These are phyloP conservation scores for Latrodectus geometricus DNA, from an alignment of 1,140 invertebrate species.

Conservation along the genomic window DNA sequence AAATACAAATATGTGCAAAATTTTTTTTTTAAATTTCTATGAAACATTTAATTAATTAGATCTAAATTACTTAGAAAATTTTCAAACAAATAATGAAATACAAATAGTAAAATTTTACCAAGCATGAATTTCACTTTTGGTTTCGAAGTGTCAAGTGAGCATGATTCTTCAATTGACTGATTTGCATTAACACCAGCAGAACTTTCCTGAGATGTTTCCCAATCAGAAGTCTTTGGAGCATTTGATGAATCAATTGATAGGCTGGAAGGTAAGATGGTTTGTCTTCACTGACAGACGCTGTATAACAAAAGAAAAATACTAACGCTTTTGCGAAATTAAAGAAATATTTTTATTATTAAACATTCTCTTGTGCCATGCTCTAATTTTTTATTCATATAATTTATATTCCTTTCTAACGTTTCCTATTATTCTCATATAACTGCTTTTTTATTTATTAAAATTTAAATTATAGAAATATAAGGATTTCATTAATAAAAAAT, in stretches of 20 bases:
- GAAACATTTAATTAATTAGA: background rate
- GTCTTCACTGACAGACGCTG: constrained; percentile 51
- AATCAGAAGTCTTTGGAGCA: background rate
- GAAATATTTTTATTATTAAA: constrained; percentile 15
- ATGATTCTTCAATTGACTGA: background rate
- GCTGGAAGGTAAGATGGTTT: constrained; percentile 58
- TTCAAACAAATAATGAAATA: background rate
- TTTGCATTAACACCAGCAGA: background rate
- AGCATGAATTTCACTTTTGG: constrained; percentile 41
- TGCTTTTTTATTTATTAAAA: no score
- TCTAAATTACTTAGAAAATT: no score
- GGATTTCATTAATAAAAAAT: no score
- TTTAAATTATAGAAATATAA: no score
- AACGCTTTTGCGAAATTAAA: constrained; percentile 52
- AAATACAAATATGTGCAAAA: background rate
- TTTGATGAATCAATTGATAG: background rate
- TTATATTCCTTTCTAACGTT: background rate
- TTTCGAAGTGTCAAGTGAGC: background rate
- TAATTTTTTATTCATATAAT: background rate
- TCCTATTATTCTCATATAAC: no score
- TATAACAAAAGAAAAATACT: constrained; percentile 56
- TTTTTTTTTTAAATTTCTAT: background rate
- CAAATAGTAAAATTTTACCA: constrained; percentile 9
- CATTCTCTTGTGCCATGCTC: constrained; percentile 8
- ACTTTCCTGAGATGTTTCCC: background rate